Evolutionary conservation across 2,888 invertebrate species (phyloP), one percentile per base, ranked within the genome.

Genomic region (Pasiphila rectangulata): DNA sequence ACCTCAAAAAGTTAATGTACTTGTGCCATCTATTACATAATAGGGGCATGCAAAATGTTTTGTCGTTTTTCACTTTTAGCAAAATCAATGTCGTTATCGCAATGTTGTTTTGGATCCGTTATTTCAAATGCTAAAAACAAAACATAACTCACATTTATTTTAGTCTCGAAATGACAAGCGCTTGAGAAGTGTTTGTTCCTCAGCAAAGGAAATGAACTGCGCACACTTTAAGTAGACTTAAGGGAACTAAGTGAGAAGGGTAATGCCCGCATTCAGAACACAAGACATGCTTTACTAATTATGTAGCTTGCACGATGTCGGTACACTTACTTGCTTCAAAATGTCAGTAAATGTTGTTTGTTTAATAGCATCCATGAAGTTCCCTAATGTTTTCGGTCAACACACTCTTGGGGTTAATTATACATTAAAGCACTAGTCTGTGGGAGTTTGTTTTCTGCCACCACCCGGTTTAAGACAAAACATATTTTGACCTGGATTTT

Each of bases 181-280:
- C 38, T 38, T 32, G 6, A 25, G 10, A 27, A 17, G 23, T 46
- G 25, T 43, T 35, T 51, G 40, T 44, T 45, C 19, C n/a, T n/a
- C n/a, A 20, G 4, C 21, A 7, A 25, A 40, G 40, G 21, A 45
- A 29, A 45, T 36, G 12, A 37, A 51, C 16, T 20, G 27, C 46
- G 46, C 47, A 29, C 27, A 19, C 51, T 2, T 19, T 9, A 34
- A 36, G 2, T 15, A 17, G 32, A 32, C 40, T 23, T 40, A 36
- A 44, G 36, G 49, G 56, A 34, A 24, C 40, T 47, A 52, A 45
- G 30, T 41, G 35, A 24, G 19, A 41, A 40, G 56, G 53, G 55
- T 38, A 57, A 47, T 46, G 51, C 59, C 56, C 59, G 59, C 54
- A 57, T 55, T 25, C 10, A 35, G 13, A 37, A 40, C 45, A 5